phyloP scores from a whole-genome alignment of 2,888 invertebrate species.

The Pandemis heparana region DNA sequence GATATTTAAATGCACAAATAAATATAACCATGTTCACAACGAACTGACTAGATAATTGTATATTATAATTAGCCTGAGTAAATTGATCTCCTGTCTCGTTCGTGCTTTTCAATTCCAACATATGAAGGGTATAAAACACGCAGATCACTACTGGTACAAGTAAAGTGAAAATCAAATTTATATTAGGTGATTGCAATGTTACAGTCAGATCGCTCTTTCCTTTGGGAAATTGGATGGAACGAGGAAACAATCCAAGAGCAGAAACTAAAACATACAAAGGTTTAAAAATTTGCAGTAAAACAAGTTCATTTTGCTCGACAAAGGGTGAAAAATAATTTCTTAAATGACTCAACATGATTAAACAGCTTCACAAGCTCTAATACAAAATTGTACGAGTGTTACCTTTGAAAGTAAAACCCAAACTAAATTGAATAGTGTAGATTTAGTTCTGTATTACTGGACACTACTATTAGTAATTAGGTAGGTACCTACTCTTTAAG shows the following conservation, averaged over 20 bases:
- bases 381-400: not conserved
- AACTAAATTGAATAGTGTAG: not conserved
- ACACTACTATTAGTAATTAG: not conserved
- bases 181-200: slow-evolving; percentile 10
- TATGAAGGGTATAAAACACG: slow-evolving; percentile 17
- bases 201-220: slow-evolving; percentile 14
- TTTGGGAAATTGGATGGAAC: slow-evolving; percentile 21
- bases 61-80: slow-evolving; percentile 36
- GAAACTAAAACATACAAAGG: slow-evolving; percentile 23
- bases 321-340: slow-evolving; percentile 31
- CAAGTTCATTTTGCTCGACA: not conserved
- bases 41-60: slow-evolving; percentile 23
- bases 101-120: slow-evolving; percentile 8
- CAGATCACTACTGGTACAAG: slow-evolving; percentile 16
- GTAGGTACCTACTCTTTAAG: not conserved
- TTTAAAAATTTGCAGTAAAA: slow-evolving; percentile 11
- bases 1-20: slow-evolving; percentile 19
- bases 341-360: slow-evolving; percentile 13
- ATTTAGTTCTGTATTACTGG: not conserved
- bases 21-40: slow-evolving; percentile 28
- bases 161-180: slow-evolving; percentile 27
- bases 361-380: not conserved
- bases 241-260: slow-evolving; percentile 20
- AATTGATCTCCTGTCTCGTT: slow-evolving; percentile 21
- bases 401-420: not conserved